Base-by-base conservation (phyloP, 2,797 vertebrate species). In the Urosaurus nigricauda region DNA sequence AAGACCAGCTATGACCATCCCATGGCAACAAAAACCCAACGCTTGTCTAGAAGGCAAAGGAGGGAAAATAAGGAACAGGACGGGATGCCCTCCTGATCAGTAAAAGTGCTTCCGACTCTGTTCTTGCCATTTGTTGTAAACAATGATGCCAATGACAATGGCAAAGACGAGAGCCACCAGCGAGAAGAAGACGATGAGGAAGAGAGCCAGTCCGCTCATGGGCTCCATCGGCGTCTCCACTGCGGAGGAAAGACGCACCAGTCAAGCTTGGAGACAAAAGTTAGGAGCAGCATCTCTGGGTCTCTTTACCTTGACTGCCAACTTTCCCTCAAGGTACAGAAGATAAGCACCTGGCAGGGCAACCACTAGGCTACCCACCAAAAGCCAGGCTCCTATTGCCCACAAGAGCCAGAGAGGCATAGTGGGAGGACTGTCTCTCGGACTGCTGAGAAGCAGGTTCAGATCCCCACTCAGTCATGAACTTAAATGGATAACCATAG, bases 61-160 rank as follows among this genome's bases (percentile, higher is more conserved):
- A 17, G 47, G 3, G 9, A 51, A 2, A 7, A 9, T 4, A 0
- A n/a, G 51, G 78, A 71, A 21, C 12, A 35, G 9, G 53, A 6
- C 56, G 24, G 16, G 21, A 5, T 0, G 1, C 56, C 63, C 1
- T 0, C 3, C 0, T 5, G 5, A 17, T 99, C 98, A 99, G 94
- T 99, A 99, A 97, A 99, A 99, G 68, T 98, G 98, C 65, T 99
- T 99, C 86, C 98, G 97, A 58, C 98, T 97, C 95, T 96, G 98
- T 89, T 99, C 98, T 79, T 96, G 98, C 99, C 99, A 99, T 94
- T 99, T 98, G 95, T 98, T 97, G 96, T 99, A 99, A 77, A 98
- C 87, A 5, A 99, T 98, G 90, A 99, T 94, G 13, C 98, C 97
- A 0, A 99, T 97, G 89, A 99, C 97, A 0, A 98, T 93, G 89